Conservation (phyloP, 2,888 invertebrate species). For the Caenorhabditis virilis region DNA sequence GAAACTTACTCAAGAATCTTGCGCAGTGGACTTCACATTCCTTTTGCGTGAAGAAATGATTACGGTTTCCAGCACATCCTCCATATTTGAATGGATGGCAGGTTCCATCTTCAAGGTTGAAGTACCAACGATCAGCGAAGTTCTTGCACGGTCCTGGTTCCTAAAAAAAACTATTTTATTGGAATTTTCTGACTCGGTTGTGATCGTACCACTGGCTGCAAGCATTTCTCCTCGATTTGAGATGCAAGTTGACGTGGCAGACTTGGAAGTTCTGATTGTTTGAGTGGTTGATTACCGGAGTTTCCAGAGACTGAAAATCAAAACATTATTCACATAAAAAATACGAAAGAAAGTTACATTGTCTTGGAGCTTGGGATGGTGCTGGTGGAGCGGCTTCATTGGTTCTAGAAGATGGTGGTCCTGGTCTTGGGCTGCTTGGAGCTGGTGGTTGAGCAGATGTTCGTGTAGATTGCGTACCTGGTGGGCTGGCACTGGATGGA, state of each 20-base stretch:
- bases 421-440: constrained; percentile 11
- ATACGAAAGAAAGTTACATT: constrained; percentile 31
- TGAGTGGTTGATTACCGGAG: constrained; percentile 8
- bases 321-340: too few relatives aligned
- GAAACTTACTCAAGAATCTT: constrained; percentile 62
- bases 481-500: constrained; percentile 1
- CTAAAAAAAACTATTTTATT: too few relatives aligned
- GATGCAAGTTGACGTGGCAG: constrained; percentile 30
- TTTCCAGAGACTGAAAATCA: constrained; percentile 25
- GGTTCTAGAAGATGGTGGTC: constrained; percentile 40
- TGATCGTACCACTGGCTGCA: constrained; percentile 64
- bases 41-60: constrained; percentile 67
- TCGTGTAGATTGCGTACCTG: too few relatives aligned
- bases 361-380: constrained; percentile 24
- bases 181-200: too few relatives aligned
- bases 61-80: constrained; percentile 67
- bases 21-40: constrained; percentile 68
- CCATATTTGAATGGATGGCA: constrained; percentile 68
- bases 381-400: constrained; percentile 30
- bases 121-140: constrained; percentile 66
- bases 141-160: constrained; percentile 68
- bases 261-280: constrained; percentile 9
- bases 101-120: constrained; percentile 57
- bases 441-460: constrained; percentile 31
- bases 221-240: constrained; percentile 62